Conservation (phyloP, 2,797 vertebrate genomes). For the Rhincodon typus region DNA sequence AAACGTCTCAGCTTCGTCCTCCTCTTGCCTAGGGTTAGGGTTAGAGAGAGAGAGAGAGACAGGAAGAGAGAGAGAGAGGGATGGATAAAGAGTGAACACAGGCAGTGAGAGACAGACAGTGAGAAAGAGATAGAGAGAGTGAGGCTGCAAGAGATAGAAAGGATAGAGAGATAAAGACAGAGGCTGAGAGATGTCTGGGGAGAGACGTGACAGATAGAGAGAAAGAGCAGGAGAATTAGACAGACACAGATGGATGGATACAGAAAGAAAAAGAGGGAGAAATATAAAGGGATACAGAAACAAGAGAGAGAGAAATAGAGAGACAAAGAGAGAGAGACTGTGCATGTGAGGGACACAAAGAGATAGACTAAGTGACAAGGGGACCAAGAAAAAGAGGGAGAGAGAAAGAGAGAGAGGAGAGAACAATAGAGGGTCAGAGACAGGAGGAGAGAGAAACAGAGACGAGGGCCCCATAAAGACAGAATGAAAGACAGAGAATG, state of each 20-base stretch:
- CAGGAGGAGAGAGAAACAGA: background rate
- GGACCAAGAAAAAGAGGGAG: background rate
- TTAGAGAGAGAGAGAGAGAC: background rate
- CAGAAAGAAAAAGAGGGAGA: background rate
- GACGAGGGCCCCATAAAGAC: background rate
- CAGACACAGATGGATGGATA: background rate
- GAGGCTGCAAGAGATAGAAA: background rate
- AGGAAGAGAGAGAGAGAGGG: background rate
- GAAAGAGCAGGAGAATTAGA: background rate
- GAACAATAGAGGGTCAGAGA: background rate
- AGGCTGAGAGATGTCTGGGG: background rate
- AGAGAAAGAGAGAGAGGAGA: background rate
- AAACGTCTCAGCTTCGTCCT: too few species aligned
- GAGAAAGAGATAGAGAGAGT: background rate
- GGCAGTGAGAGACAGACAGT: background rate
- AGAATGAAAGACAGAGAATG: background rate
- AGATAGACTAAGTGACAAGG: background rate
- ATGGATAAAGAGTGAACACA: background rate
- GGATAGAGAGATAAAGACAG: background rate
- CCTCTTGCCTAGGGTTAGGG: too few species aligned
- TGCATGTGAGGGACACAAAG: too few species aligned
- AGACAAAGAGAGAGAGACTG: background rate
- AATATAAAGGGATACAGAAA: too few species aligned
- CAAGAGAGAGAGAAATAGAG: background rate
- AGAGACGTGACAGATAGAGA: background rate